A percentile compares a stretch with the other conserved stretches of the same genome.
Conservation (phyloP, 2,113 vertebrate species). For the Scomber japonicus region DNA sequence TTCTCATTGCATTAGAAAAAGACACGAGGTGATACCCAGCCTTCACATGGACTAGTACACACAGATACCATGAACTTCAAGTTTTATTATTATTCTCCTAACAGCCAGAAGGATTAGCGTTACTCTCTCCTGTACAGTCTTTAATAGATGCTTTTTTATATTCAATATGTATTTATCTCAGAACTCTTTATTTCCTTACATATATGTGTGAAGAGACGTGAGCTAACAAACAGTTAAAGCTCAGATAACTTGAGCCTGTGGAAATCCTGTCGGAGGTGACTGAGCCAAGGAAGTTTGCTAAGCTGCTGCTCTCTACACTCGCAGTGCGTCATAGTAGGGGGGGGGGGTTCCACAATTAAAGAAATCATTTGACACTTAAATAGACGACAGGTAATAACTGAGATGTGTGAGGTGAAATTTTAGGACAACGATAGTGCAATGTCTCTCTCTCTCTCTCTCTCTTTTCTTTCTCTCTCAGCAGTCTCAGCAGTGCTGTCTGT, state of each 20-base stretch:
- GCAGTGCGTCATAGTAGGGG: constrained; percentile 20
- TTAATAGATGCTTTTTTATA: background rate
- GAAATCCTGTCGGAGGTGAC: constrained; percentile 35
- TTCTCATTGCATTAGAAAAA: constrained; percentile 46
- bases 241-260: constrained; percentile 23
- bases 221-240: constrained; percentile 8
- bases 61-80: constrained; percentile 36
- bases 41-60: constrained; percentile 33
- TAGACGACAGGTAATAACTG: constrained; percentile 38
- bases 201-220: background rate
- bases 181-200: background rate
- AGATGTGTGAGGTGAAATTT: constrained; percentile 36
- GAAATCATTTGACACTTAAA: constrained; percentile 34
- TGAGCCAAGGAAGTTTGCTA: constrained; percentile 18
- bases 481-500: constrained; percentile 7
- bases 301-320: constrained; percentile 43
- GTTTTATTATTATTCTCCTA: constrained; percentile 44
- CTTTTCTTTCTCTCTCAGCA: background rate
- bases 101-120: constrained; percentile 17
- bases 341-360: constrained; percentile 20
- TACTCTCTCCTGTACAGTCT: background rate
- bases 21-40: constrained; percentile 44
- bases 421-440: constrained; percentile 52
- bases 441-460: background rate
- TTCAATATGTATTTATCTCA: background rate